These are phyloP conservation scores for Sphyrna mokarran DNA, from an alignment of 2,113 vertebrate species.

Conservation along the genomic window DNA sequence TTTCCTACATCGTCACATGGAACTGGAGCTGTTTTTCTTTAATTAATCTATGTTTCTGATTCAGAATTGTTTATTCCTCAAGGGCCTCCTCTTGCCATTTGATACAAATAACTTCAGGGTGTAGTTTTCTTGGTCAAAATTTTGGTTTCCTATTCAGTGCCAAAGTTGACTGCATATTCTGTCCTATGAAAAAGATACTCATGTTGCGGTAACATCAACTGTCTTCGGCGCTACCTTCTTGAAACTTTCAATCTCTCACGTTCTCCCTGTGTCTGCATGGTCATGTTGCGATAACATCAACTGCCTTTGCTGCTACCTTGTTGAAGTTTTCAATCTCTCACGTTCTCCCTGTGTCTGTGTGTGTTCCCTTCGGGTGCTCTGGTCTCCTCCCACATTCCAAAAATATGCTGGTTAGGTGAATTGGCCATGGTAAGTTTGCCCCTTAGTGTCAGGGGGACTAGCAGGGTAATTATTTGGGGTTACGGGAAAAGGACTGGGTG, in stretches of 20 bases:
- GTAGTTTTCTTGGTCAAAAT: background rate
- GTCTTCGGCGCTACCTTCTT: background rate
- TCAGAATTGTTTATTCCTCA: background rate
- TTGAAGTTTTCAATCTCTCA: background rate
- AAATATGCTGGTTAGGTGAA: too few species aligned
- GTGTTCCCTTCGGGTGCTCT: background rate
- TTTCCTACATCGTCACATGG: background rate
- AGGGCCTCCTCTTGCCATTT: background rate
- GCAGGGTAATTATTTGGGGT: too few species aligned
- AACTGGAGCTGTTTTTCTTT: background rate
- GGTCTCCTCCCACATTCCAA: too few species aligned
- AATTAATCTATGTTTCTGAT: background rate
- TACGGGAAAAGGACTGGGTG: too few species aligned
- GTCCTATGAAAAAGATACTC: background rate
- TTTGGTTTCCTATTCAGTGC: background rate
- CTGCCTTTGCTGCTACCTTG: background rate
- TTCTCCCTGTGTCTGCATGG: background rate
- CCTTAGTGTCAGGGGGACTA: too few species aligned
- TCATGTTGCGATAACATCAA: too few species aligned
- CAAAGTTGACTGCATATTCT: background rate
- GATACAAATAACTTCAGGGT: background rate
- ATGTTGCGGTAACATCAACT: background rate
- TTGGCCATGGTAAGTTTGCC: too few species aligned
- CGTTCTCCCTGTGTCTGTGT: too few species aligned
- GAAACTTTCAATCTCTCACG: background rate